Evolutionary conservation across 2,797 vertebrate species (phyloP).

Genomic region (Pseudocheirus occidentalis): DNA sequence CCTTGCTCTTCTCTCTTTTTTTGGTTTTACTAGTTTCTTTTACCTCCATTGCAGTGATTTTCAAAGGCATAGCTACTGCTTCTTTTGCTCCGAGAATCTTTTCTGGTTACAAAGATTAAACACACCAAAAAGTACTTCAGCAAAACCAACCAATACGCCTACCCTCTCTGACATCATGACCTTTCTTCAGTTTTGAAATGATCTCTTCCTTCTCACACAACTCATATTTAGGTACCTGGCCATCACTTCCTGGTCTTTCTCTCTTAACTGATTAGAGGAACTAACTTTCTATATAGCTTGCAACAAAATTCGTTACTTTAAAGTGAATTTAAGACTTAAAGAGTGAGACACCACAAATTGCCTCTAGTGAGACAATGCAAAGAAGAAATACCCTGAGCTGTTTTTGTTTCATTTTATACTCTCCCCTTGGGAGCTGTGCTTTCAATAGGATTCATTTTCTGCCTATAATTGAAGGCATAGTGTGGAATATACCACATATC

Average conservation of each 20-base stretch:
- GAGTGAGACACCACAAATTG: background rate
- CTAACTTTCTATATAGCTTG: background rate
- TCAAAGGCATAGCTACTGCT: background rate
- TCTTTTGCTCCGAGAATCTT: background rate
- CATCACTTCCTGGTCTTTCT: background rate
- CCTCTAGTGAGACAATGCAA: background rate
- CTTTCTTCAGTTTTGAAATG: background rate
- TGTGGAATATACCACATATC: background rate
- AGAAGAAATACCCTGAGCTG: background rate
- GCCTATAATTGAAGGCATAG: slow-evolving; percentile 1
- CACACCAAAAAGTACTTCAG: background rate
- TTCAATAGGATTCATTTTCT: background rate
- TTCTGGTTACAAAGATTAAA: background rate
- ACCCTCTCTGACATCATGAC: background rate
- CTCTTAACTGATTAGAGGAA: background rate
- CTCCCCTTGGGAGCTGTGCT: background rate
- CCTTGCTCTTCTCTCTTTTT: background rate
- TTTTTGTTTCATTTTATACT: background rate
- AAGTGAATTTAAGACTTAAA: background rate
- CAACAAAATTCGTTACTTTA: background rate
- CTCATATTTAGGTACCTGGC: background rate
- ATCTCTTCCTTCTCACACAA: background rate
- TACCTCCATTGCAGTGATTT: background rate
- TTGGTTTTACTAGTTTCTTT: background rate
- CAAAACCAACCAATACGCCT: background rate